phyloP scores from a whole-genome alignment of 2,797 vertebrate species.

The Anguilla pacifica region DNA sequence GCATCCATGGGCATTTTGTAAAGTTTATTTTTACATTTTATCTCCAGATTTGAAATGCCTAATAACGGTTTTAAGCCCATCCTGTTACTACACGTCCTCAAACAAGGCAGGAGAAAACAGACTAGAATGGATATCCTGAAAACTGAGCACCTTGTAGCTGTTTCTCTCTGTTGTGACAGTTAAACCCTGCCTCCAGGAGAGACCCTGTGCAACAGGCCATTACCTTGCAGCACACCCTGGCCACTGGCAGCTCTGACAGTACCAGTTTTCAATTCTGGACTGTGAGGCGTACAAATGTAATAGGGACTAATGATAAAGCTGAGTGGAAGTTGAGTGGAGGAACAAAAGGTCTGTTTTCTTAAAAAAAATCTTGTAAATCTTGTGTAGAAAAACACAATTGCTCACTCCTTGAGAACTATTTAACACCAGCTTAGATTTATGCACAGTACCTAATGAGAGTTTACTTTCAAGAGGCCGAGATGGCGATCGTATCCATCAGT shows the following conservation, averaged over 20 bases:
- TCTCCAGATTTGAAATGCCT: neutral
- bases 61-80: neutral
- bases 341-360: neutral
- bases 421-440: neutral
- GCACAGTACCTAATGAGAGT: neutral
- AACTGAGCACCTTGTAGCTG: too few relatives aligned
- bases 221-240: neutral
- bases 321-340: neutral
- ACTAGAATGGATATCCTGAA: neutral
- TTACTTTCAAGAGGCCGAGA: neutral
- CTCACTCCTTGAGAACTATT: neutral
- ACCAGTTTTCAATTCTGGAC: neutral
- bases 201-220: neutral
- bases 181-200: neutral
- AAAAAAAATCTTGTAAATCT: too few relatives aligned
- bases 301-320: neutral
- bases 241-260: neutral
- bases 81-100: neutral
- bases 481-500: neutral
- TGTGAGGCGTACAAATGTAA: neutral
- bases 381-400: neutral
- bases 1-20: neutral
- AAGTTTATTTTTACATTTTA: neutral
- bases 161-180: neutral
- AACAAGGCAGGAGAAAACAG: neutral